phyloP scores from a whole-genome alignment of 2,113 vertebrate species.

The Corydoras maculifer region DNA sequence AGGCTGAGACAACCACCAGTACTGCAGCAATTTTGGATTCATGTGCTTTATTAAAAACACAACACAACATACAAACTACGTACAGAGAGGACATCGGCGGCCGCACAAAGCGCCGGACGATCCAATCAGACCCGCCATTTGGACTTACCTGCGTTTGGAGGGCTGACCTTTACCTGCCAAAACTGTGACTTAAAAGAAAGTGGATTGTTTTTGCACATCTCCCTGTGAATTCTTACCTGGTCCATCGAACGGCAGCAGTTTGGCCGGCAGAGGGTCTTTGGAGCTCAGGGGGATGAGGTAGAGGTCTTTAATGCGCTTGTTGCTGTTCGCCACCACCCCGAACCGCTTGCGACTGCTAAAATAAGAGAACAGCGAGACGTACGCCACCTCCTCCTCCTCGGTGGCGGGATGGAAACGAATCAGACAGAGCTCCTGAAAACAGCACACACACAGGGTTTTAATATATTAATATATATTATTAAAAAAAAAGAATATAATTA shows the following conservation, averaged over 20 bases:
- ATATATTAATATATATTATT: too few species aligned
- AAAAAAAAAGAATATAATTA: too few species aligned
- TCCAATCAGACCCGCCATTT: too few species aligned
- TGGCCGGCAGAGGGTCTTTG: constrained; percentile 90
- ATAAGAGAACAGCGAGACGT: constrained; percentile 97
- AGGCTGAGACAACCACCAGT: constrained; percentile 52
- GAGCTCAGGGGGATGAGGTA: constrained; percentile 94
- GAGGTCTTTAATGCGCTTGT: constrained; percentile 94
- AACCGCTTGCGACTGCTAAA: constrained; percentile 95
- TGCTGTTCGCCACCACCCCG: constrained; percentile 95
- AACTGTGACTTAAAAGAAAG: background rate
- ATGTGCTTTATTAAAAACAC: constrained; percentile 58
- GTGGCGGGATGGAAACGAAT: constrained; percentile 97
- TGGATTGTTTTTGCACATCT: background rate
- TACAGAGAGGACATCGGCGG: constrained; percentile 26
- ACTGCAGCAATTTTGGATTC: constrained; percentile 52
- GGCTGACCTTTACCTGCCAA: too few species aligned
- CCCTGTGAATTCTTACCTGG: constrained; percentile 84
- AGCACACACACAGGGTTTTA: too few species aligned
- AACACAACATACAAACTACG: constrained; percentile 47
- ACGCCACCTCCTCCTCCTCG: constrained; percentile 95
- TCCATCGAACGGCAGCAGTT: constrained; percentile 96
- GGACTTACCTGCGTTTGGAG: too few species aligned
- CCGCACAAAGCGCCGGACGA: too few species aligned
- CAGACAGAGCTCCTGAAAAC: constrained; percentile 83